A percentile compares a stretch with the other conserved stretches of the same genome.
Conservation (phyloP, 2,797 vertebrate genomes). For the Coranthus polyacanthus region DNA sequence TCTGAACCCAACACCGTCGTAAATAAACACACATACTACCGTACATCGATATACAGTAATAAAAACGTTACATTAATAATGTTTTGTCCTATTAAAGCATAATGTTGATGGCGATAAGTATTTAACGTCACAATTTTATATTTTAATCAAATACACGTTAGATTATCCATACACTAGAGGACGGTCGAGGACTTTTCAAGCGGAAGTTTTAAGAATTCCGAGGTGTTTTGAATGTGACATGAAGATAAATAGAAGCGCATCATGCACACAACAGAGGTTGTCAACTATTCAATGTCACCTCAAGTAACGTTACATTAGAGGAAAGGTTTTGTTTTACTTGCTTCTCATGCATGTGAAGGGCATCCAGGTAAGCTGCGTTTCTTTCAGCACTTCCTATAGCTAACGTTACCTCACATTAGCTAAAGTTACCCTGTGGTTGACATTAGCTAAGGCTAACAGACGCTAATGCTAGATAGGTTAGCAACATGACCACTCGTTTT, state of each 20-base stretch:
- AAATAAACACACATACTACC: neutral
- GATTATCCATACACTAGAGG: too few relatives aligned
- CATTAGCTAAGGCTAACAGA: constrained; percentile 32
- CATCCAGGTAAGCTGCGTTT: constrained; percentile 2
- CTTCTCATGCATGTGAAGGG: neutral
- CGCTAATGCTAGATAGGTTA: neutral
- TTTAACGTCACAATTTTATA: neutral
- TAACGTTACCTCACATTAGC: constrained; percentile 6
- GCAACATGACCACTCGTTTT: neutral
- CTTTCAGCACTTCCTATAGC: neutral
- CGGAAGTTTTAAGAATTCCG: constrained; percentile 33
- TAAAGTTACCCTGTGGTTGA: constrained; percentile 19
- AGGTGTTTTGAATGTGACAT: constrained; percentile 29
- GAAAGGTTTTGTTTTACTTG: rapidly evolving
- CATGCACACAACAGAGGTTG: neutral
- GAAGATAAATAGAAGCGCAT: constrained; percentile 64
- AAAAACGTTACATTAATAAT: too few relatives aligned
- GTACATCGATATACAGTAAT: too few relatives aligned
- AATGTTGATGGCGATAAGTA: rapidly evolving
- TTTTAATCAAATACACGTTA: neutral
- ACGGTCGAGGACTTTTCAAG: neutral
- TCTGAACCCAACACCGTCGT: constrained; percentile 13
- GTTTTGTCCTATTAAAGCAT: neutral
- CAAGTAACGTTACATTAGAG: neutral
- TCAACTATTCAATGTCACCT: too few relatives aligned